Evolutionary conservation across 1,140 invertebrate species (phyloP).

Genomic region (Orchesella cincta): DNA sequence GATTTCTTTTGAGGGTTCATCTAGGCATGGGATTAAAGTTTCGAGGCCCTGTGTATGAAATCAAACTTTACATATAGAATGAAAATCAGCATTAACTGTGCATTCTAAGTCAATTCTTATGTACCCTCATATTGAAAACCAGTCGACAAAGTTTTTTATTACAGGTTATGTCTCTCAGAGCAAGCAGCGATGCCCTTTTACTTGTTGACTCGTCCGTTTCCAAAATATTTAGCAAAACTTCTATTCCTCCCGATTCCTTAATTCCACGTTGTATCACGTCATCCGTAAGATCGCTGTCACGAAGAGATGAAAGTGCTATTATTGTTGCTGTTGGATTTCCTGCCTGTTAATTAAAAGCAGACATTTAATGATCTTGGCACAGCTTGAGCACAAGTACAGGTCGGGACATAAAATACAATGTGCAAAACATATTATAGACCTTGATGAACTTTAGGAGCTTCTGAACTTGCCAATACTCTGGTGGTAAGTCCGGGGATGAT

Average conservation of each 20-base stretch:
- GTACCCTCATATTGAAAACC: conserved; percentile 49
- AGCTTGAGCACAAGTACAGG: no score
- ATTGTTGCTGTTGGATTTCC: conserved; percentile 93
- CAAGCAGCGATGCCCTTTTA: conserved; percentile 43
- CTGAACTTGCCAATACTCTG: conserved; percentile 85
- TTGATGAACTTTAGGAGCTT: conserved; percentile 92
- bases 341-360: no score
- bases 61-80: conserved; percentile 6
- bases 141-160: conserved; percentile 38
- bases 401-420: not conserved
- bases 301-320: conserved; percentile 82
- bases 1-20: conserved; percentile 74
- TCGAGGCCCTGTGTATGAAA: conserved; percentile 46
- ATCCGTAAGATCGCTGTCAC: conserved; percentile 80
- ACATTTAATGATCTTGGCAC: conserved; percentile 53
- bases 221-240: conserved; percentile 87
- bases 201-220: conserved; percentile 72
- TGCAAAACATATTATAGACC: conserved; percentile 45
- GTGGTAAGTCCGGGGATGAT: conserved; percentile 56
- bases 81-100: not conserved
- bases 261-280: conserved; percentile 76
- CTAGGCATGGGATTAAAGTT: conserved; percentile 57
- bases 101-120: not conserved
- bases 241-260: conserved; percentile 82
- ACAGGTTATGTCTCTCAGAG: conserved; percentile 39